Base-by-base conservation (phyloP, 2,113 vertebrate species). In the Cryptomyrus ogoouensis region DNA sequence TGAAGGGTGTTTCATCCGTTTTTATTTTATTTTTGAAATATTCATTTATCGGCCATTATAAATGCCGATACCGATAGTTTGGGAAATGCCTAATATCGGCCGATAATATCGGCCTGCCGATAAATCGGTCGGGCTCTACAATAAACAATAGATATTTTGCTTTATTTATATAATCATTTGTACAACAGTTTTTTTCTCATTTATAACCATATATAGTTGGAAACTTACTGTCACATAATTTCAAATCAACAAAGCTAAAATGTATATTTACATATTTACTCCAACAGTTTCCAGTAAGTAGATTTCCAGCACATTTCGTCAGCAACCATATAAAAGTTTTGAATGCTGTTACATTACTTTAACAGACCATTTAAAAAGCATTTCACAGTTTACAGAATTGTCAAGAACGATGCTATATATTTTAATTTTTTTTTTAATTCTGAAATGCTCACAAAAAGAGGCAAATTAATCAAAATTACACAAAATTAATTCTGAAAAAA, bases 101-200 rank as follows among this genome's bases (percentile, higher is more conserved):
- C n/a, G n/a, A n/a, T n/a, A n/a, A n/a, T n/a, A n/a, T n/a, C n/a
- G n/a, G n/a, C n/a, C n/a, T n/a, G n/a, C n/a, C n/a, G n/a, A n/a
- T n/a, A n/a, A n/a, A n/a, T n/a, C n/a, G n/a, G n/a, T n/a, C n/a
- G n/a, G n/a, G n/a, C n/a, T n/a, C 66, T 42, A 39, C 15, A 19
- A 80, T 42, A 42, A 80, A 39, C 31, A 77, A 35, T 7, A 42
- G 7, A 35, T 39, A 35, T 35, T 80, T 80, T 80, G 13, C n/a
- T 80, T 80, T 80, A 80, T 80, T 80, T 80, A 80, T 39, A 39
- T 42, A 80, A 80, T 70, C 62, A 70, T 80, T 80, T 80, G 74
- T 80, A 80, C 74, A 80, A 42, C 13, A 74, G 35, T 39, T 80
- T 2, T 13, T 42, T 77, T 42, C 15, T 80, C 13, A 35, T 39